Percentiles rank a stretch among this genome's conserved stretches.
phyloP scores from a whole-genome alignment of 2,888 invertebrate species.

The Melolontha melolontha region DNA sequence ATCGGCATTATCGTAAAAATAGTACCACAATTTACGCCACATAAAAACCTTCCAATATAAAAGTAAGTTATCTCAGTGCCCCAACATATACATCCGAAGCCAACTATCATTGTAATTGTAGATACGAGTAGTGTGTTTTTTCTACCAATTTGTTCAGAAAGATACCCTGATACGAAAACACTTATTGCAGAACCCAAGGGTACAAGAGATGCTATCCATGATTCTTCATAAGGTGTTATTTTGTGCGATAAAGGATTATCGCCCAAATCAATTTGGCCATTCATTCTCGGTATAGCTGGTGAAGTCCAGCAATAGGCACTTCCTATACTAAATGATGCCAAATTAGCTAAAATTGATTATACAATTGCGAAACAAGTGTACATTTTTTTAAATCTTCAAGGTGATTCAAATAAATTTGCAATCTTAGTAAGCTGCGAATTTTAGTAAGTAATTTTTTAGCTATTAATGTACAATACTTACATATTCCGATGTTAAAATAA shows the following conservation, averaged over 20 bases:
- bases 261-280: conserved; percentile 46
- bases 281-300: conserved; percentile 60
- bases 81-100: conserved; percentile 76
- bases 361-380: too few species aligned
- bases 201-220: conserved; percentile 70
- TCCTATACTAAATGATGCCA: conserved; percentile 66
- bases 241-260: conserved; percentile 48
- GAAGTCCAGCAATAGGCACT: conserved; percentile 68
- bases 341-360: conserved; percentile 62
- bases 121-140: conserved; percentile 77
- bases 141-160: conserved; percentile 76
- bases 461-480: too few species aligned
- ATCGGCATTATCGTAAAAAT: conserved; percentile 79
- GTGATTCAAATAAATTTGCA: too few species aligned
- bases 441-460: too few species aligned
- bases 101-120: conserved; percentile 75
- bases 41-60: conserved; percentile 71
- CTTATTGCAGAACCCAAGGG: conserved; percentile 71
- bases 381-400: too few species aligned
- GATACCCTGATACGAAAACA: conserved; percentile 77
- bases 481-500: too few species aligned
- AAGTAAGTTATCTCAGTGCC: conserved; percentile 67
- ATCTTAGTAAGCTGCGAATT: too few species aligned
- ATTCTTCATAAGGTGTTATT: conserved; percentile 61
- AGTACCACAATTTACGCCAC: conserved; percentile 77